These are phyloP conservation scores for Erpobdella octoculata DNA, from an alignment of 2,888 invertebrate species.

Conservation along the genomic window DNA sequence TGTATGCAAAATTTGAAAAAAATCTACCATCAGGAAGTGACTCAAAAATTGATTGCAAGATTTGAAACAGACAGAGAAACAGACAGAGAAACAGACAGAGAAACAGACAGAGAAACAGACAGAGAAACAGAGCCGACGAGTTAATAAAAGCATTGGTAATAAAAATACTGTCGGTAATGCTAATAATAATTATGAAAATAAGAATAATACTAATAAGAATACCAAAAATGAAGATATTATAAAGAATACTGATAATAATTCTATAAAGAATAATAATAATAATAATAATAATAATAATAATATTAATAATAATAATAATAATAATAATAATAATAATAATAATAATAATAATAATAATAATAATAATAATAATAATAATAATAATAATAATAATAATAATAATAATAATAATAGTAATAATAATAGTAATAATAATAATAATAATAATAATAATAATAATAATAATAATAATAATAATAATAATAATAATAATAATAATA, in stretches of 20 bases:
- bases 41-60: too few relatives aligned
- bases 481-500: not conserved
- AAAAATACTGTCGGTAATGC: not conserved
- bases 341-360: not conserved
- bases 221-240: not conserved
- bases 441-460: constrained; percentile 1
- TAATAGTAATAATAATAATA: not conserved
- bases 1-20: too few relatives aligned
- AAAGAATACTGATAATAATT: not conserved
- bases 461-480: not conserved
- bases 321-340: not conserved
- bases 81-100: too few relatives aligned
- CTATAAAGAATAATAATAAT: not conserved
- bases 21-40: too few relatives aligned
- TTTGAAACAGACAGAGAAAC: too few relatives aligned
- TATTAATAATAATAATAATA: not conserved
- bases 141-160: too few relatives aligned
- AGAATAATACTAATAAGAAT: not conserved
- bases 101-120: too few relatives aligned
- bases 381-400: not conserved
- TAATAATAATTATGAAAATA: not conserved
- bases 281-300: not conserved
- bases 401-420: not conserved
- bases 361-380: not conserved
- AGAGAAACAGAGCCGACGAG: too few relatives aligned